Evolutionary conservation across 2,888 invertebrate species (phyloP), one percentile per base, ranked within the genome.

Genomic region (Drosophila paranaensis): DNA sequence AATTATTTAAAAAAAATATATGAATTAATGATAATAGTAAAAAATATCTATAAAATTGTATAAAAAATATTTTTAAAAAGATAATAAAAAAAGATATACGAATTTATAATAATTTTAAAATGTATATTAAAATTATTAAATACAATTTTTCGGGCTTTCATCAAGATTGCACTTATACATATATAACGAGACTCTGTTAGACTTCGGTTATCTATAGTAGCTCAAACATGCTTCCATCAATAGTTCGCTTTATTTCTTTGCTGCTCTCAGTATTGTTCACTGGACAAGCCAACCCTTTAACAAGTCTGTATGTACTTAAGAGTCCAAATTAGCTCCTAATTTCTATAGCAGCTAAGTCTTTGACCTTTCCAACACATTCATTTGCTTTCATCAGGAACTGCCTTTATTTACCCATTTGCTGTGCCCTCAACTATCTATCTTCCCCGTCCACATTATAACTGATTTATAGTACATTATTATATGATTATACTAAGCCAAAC

Each of bases 401-500:
- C 35, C 50, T 50, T 50, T 33, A 13, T 50, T 20, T 16, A 11
- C 16, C 50, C 50, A 33, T 50, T 50, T 50, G 33, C 50, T 33
- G 50, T 35, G 16, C 33, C 11, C 2, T 35, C 50, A 33, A 50
- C 20, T 35, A 50, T 11, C 16, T 6, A 20, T 27, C 3, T 11
- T 6, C n/a, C 10, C 11, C 16, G 11, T 11, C 16, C 9, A 14
- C 6, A 10, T n/a, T 30, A 30, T 48, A 30, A 11, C 30, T 16
- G 11, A 48, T 48, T 30, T 16, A 48, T 48, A 20, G 20, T 20
- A 16, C 10, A 46, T 48, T 48, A 30, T 48, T 10, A 5, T n/a
- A 2, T 10, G 48, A n/a, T 27, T 4, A 14, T 27, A 14, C 25
- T 25, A 27, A 14, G 14, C n/a, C 30, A n/a, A 48, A 10, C 30